phyloP scores from a whole-genome alignment of 2,888 invertebrate species.

The Tinea semifulvella region DNA sequence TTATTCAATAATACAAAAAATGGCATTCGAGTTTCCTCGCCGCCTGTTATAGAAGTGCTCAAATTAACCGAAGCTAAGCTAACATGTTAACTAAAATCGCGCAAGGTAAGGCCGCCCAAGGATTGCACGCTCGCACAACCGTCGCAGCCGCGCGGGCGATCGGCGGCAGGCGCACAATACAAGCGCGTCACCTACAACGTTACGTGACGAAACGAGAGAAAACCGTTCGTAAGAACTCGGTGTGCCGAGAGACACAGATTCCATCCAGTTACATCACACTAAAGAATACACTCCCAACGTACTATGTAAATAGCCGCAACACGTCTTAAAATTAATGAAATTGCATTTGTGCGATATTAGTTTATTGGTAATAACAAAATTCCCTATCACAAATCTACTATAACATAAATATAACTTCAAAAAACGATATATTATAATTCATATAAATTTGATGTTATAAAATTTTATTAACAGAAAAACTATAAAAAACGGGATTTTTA shows the following conservation, averaged over 20 bases:
- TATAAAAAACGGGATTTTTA: not conserved
- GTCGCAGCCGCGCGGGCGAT: slow-evolving; percentile 73
- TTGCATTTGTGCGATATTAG: not conserved
- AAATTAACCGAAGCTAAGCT: slow-evolving; percentile 6
- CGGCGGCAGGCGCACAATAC: slow-evolving; percentile 66
- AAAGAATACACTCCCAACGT: slow-evolving; percentile 3
- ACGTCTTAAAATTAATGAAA: not conserved
- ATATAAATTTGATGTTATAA: not conserved
- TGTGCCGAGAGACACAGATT: not conserved
- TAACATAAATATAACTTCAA: not conserved
- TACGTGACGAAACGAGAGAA: slow-evolving; percentile 3
- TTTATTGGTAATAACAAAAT: not conserved
- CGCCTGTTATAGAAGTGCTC: slow-evolving; percentile 8
- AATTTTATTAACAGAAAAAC: not conserved
- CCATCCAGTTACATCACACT: slow-evolving; percentile 9
- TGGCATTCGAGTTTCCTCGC: slow-evolving; percentile 3
- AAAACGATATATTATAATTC: not conserved
- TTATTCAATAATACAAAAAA: too few relatives aligned
- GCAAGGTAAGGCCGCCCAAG: slow-evolving; percentile 65
- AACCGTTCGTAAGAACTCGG: not conserved
- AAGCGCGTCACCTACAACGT: slow-evolving; percentile 43
- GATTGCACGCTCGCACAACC: slow-evolving; percentile 49
- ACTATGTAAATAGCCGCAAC: not conserved
- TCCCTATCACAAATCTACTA: too few relatives aligned
- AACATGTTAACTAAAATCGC: slow-evolving; percentile 43